Conservation (phyloP, 2,888 invertebrate genomes). For the Dynastes tityus region DNA sequence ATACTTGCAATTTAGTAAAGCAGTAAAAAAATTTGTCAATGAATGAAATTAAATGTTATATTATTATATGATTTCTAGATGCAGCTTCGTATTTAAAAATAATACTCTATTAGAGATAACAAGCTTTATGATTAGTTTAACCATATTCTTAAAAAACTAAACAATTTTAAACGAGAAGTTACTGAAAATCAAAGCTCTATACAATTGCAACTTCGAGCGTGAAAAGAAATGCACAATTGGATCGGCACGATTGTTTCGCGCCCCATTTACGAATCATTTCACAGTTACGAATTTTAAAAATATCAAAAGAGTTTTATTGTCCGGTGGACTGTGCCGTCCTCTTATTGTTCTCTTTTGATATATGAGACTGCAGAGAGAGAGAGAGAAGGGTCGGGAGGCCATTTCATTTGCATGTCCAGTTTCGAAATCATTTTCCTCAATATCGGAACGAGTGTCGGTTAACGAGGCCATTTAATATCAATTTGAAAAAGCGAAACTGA, state of each 20-base stretch:
- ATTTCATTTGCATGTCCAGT: slow-evolving; percentile 47
- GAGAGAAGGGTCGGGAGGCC: background rate
- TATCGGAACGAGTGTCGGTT: slow-evolving; percentile 43
- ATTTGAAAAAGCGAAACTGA: slow-evolving; percentile 39
- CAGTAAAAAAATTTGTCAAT: too few relatives aligned
- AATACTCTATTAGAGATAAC: too few relatives aligned
- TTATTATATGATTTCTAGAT: too few relatives aligned
- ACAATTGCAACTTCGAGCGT: slow-evolving; percentile 1
- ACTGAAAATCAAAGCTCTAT: too few relatives aligned
- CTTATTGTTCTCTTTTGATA: slow-evolving; percentile 47
- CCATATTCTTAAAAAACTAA: too few relatives aligned
- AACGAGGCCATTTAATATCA: slow-evolving; percentile 47
- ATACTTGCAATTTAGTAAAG: too few relatives aligned
- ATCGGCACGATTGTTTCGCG: slow-evolving; percentile 36
- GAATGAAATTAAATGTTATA: too few relatives aligned
- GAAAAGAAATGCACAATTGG: background rate
- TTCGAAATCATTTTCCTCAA: slow-evolving; percentile 44
- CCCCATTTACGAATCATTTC: slow-evolving; percentile 45
- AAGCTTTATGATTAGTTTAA: too few relatives aligned
- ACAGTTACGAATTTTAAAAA: slow-evolving; percentile 40
- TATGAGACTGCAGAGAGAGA: slow-evolving; percentile 22
- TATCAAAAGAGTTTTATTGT: slow-evolving; percentile 38
- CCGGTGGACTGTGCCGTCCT: slow-evolving; percentile 35
- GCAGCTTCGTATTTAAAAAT: too few relatives aligned
- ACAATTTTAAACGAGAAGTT: too few relatives aligned